Base-by-base conservation (phyloP, 2,113 vertebrate genomes). In the Lonchura striata region DNA sequence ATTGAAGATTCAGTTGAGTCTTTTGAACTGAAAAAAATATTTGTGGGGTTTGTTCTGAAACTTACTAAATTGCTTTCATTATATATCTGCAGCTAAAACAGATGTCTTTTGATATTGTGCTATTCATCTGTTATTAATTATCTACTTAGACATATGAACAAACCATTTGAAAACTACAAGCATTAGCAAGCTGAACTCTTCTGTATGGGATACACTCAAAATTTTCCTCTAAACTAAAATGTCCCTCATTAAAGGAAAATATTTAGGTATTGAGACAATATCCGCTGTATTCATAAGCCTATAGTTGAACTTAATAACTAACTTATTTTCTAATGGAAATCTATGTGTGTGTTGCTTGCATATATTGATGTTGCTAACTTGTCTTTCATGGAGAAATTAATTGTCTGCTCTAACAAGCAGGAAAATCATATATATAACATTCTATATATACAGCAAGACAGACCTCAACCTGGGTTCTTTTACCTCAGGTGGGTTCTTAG, bases 61-160 rank as follows among this genome's bases (percentile, higher is more conserved):
- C 87, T 96, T 97, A 97, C 86, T 97, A 96, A 97, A 97, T 97
- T 96, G 75, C 92, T 94, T 96, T 96, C 95, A 96, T 97, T 97
- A 95, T 96, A 80, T 93, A 97, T 94, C 92, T 95, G 72, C 76
- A 91, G 71, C 92, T 95, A 95, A 95, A 91, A 90, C 96, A 98
- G 96, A 95, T 97, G 95, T 95, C 81, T 96, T 96, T 95, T 95
- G 65, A 92, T 96, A 93, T 90, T 94, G 88, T 66, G 63, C 93
- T 94, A 96, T 96, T 96, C 94, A 95, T 87, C 82, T 96, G 94
- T 94, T 94, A 97, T 96, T 97, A 97, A 97, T 96, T 88, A 95
- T 96, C 78, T 96, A 93, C 96, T 97, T 92, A 94, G 88, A 95
- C 90, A 96, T 96, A 96, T 82, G 92, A 96, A 93, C 65, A 87